Conservation (phyloP, 2,113 vertebrate genomes). For the Sminthopsis crassicaudata region DNA sequence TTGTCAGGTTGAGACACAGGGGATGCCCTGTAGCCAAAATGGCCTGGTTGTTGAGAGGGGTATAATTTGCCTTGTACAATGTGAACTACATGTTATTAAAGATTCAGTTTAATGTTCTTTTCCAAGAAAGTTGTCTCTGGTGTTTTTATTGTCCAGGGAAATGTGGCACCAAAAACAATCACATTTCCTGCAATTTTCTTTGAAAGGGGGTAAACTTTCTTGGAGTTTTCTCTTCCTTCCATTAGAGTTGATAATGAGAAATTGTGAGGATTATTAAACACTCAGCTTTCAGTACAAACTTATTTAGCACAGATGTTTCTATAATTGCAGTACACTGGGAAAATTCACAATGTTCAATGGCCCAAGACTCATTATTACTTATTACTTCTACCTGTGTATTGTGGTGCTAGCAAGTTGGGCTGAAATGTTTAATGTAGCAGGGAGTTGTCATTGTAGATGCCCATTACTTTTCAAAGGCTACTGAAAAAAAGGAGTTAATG, state of each 20-base stretch:
- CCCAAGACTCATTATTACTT: slow-evolving; percentile 82
- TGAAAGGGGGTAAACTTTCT: slow-evolving; percentile 76
- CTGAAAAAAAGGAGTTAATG: slow-evolving; percentile 52
- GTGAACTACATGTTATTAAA: slow-evolving; percentile 66
- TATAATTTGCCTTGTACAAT: slow-evolving; percentile 65
- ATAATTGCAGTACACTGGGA: slow-evolving; percentile 76
- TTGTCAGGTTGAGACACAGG: slow-evolving; percentile 50
- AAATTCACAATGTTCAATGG: slow-evolving; percentile 74
- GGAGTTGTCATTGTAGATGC: slow-evolving; percentile 51
- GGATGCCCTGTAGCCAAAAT: slow-evolving; percentile 49
- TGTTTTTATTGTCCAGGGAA: slow-evolving; percentile 73
- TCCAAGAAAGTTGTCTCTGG: slow-evolving; percentile 70
- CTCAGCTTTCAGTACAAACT: slow-evolving; percentile 67
- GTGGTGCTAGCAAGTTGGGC: slow-evolving; percentile 67
- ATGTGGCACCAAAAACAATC: slow-evolving; percentile 61
- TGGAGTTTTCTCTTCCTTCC: slow-evolving; percentile 67
- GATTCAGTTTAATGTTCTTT: slow-evolving; percentile 68
- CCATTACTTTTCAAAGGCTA: slow-evolving; percentile 58
- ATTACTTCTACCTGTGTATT: slow-evolving; percentile 80
- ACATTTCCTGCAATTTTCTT: slow-evolving; percentile 70
- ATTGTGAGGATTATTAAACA: slow-evolving; percentile 67
- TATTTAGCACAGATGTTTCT: slow-evolving; percentile 73
- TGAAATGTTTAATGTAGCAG: slow-evolving; percentile 77
- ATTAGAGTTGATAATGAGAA: slow-evolving; percentile 73
- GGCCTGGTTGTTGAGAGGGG: slow-evolving; percentile 49